Evolutionary conservation across 2,888 invertebrate species (phyloP), one percentile per base, ranked within the genome.

Genomic region (Chelonus formosanus): DNA sequence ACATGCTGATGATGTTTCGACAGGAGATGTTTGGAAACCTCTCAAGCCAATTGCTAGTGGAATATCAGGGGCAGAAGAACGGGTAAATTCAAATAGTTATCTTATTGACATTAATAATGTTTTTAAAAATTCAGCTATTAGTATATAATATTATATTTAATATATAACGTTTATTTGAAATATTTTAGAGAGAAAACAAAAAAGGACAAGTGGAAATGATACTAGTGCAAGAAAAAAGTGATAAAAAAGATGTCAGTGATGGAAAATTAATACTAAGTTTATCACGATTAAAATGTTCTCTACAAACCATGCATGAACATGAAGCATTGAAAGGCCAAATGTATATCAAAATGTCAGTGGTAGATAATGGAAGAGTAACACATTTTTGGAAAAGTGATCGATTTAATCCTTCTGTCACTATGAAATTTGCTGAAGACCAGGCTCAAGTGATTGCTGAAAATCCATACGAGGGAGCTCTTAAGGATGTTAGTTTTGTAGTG

Each of bases 271-370:
- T 90, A 74, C 81, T 91, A 43, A 88, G 88, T 5, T 86, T 91
- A 45, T 88, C 88, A 70, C 86, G 90, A 71, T 84, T 91, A 67
- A 85, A 91, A 66, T 91, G 91, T 79, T 90, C 89, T 66, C 86
- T 91, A 67, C 88, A 89, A 78, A 89, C 90, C n/a, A 91, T 91
- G 90, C 90, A 90, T 72, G 89, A 90, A 71, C 90, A 91, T 70
- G 91, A 91, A 78, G 87, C 87, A 74, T 86, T 87, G 71, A 90
- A 90, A 85, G 90, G 90, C 44, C 90, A 90, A 62, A 86, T 93
- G 75, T 93, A 93, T 80, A 87, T 93, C 70, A 93, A 93, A 84
- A 91, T 93, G 67, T 90, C 90, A 0, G 89, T 92, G 68, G 88
- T 90, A 70, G 92, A 93, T 78, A 89, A 89, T 67, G 90, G 89